phyloP scores from a whole-genome alignment of 1,140 invertebrate species.

The Brachionus rubens region DNA sequence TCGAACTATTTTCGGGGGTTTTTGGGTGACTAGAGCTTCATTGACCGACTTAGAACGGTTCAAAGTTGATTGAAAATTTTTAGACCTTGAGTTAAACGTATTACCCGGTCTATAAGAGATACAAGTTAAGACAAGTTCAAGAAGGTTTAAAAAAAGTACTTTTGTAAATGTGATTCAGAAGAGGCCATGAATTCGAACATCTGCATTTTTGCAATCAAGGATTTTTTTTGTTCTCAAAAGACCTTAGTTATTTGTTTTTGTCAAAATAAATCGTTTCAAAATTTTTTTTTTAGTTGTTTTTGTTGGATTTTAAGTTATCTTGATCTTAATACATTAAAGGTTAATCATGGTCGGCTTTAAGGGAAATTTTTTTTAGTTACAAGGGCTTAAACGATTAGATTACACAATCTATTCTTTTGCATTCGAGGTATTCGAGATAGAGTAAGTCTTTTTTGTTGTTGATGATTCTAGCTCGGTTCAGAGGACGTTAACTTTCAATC shows the following conservation, averaged over 20 bases:
- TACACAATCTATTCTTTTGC: too few species aligned
- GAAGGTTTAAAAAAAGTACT: background rate
- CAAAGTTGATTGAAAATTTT: background rate
- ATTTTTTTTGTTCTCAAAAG: too few species aligned
- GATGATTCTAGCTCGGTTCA: too few species aligned
- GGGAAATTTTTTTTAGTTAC: background rate
- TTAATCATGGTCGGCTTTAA: slow-evolving; percentile 31
- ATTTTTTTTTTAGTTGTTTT: background rate
- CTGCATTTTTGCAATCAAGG: slow-evolving; percentile 4
- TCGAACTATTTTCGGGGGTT: background rate
- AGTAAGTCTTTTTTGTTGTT: too few species aligned
- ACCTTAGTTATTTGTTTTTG: too few species aligned
- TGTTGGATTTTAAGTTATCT: background rate
- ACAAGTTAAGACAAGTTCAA: background rate
- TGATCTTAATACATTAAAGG: slow-evolving; percentile 31
- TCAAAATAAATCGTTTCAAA: background rate
- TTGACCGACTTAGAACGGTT: slow-evolving; percentile 13
- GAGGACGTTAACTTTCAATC: too few species aligned
- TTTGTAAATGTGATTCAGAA: background rate
- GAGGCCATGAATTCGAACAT: slow-evolving; percentile 23
- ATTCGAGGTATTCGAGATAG: too few species aligned
- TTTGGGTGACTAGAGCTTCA: background rate
- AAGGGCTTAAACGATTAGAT: slow-evolving; percentile 33
- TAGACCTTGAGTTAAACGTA: background rate
- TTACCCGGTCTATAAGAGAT: background rate